Conservation (phyloP, 1,140 invertebrate species). For the Drosophila malerkotliana region DNA sequence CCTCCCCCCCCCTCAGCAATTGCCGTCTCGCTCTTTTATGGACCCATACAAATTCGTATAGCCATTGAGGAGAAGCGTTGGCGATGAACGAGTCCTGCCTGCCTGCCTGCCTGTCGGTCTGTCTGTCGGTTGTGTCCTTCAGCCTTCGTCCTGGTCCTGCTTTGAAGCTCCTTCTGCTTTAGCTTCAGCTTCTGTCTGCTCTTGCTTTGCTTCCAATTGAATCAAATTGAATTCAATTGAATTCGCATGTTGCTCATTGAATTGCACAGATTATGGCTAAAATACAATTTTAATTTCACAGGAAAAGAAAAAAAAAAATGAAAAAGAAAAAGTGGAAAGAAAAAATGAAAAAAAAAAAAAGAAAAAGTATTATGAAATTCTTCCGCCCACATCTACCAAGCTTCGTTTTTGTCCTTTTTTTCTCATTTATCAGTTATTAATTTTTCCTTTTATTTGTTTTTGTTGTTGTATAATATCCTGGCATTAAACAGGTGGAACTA, state of each 20-base stretch:
- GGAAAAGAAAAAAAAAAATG: constrained; percentile 17
- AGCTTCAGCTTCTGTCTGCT: constrained; percentile 21
- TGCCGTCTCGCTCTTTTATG: constrained; percentile 25
- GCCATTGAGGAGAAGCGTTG: constrained; percentile 29
- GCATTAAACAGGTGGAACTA: neutral
- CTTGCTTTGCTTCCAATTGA: constrained; percentile 56
- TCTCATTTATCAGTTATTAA: too few relatives aligned
- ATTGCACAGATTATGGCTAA: constrained; percentile 75
- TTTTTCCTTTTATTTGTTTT: too few relatives aligned
- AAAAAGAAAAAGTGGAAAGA: neutral
- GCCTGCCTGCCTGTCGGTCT: neutral
- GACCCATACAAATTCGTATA: constrained; percentile 45
- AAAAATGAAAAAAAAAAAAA: neutral
- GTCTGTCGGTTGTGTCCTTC: neutral
- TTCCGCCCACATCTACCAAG: neutral
- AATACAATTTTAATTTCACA: constrained; percentile 76
- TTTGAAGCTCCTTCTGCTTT: constrained; percentile 4
- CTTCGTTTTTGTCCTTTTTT: neutral
- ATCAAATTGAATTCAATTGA: constrained; percentile 77
- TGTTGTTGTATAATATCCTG: neutral
- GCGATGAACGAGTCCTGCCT: constrained; percentile 3
- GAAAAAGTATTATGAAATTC: constrained; percentile 8
- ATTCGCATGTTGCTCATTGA: constrained; percentile 76
- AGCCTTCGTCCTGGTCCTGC: neutral
- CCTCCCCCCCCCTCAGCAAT: neutral